Evolutionary conservation across 2,888 invertebrate species (phyloP).

Genomic region (Apamea monoglypha): DNA sequence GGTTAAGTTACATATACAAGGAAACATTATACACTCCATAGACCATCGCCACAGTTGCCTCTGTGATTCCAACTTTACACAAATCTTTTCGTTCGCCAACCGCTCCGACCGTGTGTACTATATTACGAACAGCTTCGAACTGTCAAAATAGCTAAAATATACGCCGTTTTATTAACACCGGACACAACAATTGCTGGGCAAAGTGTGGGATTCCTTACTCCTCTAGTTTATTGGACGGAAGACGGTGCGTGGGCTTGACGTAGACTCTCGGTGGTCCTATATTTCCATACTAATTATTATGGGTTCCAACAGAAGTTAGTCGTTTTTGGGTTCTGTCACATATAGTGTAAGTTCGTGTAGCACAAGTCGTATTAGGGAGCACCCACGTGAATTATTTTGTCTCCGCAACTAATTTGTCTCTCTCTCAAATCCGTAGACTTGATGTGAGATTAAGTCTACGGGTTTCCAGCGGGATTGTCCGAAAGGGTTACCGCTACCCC

Average conservation of each 20-base stretch:
- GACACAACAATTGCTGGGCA: conserved; percentile 86
- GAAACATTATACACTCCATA: neutral
- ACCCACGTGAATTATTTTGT: neutral
- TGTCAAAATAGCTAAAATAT: conserved; percentile 90
- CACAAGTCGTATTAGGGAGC: neutral
- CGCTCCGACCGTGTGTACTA: conserved; percentile 72
- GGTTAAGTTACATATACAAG: too few relatives aligned
- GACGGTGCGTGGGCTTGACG: conserved; percentile 81
- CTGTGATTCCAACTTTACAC: too few relatives aligned
- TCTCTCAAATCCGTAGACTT: too few relatives aligned
- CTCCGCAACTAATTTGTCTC: too few relatives aligned
- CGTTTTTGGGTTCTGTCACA: conserved; percentile 30
- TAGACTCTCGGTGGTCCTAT: conserved; percentile 79
- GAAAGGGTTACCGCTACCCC: too few relatives aligned
- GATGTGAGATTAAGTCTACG: too few relatives aligned
- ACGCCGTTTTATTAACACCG: conserved; percentile 88
- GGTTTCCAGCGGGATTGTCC: too few relatives aligned
- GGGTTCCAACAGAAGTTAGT: conserved; percentile 41
- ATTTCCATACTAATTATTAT: conserved; percentile 78
- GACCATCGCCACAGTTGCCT: neutral
- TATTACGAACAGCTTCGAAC: conserved; percentile 86
- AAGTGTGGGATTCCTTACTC: conserved; percentile 88
- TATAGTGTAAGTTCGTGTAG: neutral
- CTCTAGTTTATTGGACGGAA: conserved; percentile 84
- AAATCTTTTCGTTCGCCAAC: conserved; percentile 22